Base-by-base conservation (phyloP, 2,888 invertebrate species). In the Desoria tigrina region DNA sequence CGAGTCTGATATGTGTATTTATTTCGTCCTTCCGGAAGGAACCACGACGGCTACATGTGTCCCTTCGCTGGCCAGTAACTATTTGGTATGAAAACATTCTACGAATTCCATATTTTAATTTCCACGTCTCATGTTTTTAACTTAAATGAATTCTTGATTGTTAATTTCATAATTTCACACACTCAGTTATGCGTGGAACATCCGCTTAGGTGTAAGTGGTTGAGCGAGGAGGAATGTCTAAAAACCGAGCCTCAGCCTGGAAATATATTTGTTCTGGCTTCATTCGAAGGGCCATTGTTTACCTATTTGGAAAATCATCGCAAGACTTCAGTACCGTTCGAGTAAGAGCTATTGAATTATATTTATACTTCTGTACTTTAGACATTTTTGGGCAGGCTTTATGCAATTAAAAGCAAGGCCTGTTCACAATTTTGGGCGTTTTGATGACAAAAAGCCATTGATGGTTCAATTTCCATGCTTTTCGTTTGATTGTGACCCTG, bases 201-300 rank as follows among this genome's bases (percentile, higher is more conserved):
- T 73, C 85, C 85, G 1, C 81, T 88, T 1, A 80, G 82, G 69
- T 84, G 87, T 0, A 78, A 78, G 37, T 92, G 91, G 88, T 82
- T 89, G 1, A 82, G 82, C 11, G 87, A 88, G 77, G 79, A 81
- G 2, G 82, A 87, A 16, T 87, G 87, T 69, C 80, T 83, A 1
- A 77, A 80, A 14, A 80, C 85, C 4, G 78, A 81, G 11, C 84
- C 87, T 49, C 83, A 83, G 9, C 86, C 87, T 24, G 86, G 85
- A 73, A 88, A 90, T 81, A 87, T 92, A 1, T 89, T 92, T 78
- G 86, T 95, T 0, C 83, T 93, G 77, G 86, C 90, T 63, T 83
- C 86, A 51, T 94, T 95, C 81, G 83, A 85, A 72, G 93, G 93
- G 14, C 81, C 84, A 3, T 80, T 86, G 0, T 94, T 89, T 80